Evolutionary conservation across 2,113 vertebrate genomes (phyloP), one percentile per base, ranked within the genome.

Genomic region (Eurystomus gularis): DNA sequence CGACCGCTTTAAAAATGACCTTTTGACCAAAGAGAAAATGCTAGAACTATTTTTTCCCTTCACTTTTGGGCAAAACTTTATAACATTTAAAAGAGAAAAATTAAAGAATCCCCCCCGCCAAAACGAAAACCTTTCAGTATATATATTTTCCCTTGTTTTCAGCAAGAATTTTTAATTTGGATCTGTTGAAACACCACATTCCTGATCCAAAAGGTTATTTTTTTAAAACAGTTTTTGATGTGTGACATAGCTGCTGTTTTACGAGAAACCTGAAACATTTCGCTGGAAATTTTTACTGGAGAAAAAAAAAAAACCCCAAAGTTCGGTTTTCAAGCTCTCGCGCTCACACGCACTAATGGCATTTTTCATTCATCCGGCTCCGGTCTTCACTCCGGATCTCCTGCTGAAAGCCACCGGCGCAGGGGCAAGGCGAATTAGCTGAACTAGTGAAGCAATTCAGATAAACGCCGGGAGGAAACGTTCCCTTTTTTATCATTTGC

Each of bases 241-340:
- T 94, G 80, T 82, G 84, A 88, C 88, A 91, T 82, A 77, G 84
- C 70, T 93, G 91, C 72, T 84, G 88, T 85, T 95, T 91, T 93
- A 95, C 3, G 42, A 93, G 91, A 85, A 91, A 88, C 88, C 80
- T 57, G 58, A 88, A 83, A 85, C 88, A 93, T 93, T 91, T 88
- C 0, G 3, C 69, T 88, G 94, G 91, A 84, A 91, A 68, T 88
- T 84, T 91, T 93, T 90, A 68, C 65, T 79, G 66, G 77, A 95
- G 78, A 77, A 88, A 42, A 58, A n/a, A 58, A 58, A 58, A 26
- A 10, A 55, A 33, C 33, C 57, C 31, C 69, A 88, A 91, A 86
- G 88, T 88, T 82, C 42, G 26, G 31, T 69, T 78, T 82, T 91
- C 58, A 82, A 58, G 39, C 69, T 81, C 60, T 46, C 2, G 5